phyloP scores from a whole-genome alignment of 2,797 vertebrate genomes.

The Syngnathus rostellatus region DNA sequence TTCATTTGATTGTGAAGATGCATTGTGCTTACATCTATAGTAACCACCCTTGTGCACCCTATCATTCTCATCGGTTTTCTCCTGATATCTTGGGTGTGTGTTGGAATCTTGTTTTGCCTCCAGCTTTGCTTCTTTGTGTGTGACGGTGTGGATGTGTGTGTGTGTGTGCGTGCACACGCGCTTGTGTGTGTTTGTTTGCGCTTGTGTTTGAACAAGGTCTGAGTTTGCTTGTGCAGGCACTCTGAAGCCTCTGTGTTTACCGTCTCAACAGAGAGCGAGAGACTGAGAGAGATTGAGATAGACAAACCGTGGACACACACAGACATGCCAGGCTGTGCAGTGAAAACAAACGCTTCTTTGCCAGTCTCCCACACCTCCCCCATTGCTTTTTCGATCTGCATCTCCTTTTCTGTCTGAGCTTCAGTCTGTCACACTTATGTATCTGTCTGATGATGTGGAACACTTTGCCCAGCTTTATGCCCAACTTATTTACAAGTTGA shows the following conservation, averaged over 20 bases:
- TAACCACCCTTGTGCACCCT: conserved; percentile 4
- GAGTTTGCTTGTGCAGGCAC: conserved; percentile 47
- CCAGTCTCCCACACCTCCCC: conserved; percentile 33
- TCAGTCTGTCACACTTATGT: conserved; percentile 4
- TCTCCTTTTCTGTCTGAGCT: conserved; percentile 7
- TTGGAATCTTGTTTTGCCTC: conserved; percentile 24
- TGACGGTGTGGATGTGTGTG: conserved; percentile 9
- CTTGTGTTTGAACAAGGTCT: conserved; percentile 45
- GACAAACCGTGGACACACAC: conserved; percentile 45
- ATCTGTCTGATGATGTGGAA: neutral
- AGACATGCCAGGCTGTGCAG: conserved; percentile 45
- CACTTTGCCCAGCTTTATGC: neutral
- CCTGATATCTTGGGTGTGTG: conserved; percentile 20
- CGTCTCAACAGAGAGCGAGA: conserved; percentile 40
- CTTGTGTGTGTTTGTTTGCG: conserved; percentile 19
- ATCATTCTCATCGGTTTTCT: conserved; percentile 36
- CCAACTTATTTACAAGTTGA: neutral
- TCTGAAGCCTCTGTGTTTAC: conserved; percentile 61
- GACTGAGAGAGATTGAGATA: conserved; percentile 38
- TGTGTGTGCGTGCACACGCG: conserved; percentile 4
- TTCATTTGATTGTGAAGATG: conserved; percentile 38
- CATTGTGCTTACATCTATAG: neutral
- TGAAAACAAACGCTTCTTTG: conserved; percentile 58
- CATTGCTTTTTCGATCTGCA: conserved; percentile 3
- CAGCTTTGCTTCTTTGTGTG: conserved; percentile 24